A percentile compares a stretch with the other conserved stretches of the same genome.
Conservation (phyloP, 1,140 invertebrate genomes). For the Halictus rubicundus region DNA sequence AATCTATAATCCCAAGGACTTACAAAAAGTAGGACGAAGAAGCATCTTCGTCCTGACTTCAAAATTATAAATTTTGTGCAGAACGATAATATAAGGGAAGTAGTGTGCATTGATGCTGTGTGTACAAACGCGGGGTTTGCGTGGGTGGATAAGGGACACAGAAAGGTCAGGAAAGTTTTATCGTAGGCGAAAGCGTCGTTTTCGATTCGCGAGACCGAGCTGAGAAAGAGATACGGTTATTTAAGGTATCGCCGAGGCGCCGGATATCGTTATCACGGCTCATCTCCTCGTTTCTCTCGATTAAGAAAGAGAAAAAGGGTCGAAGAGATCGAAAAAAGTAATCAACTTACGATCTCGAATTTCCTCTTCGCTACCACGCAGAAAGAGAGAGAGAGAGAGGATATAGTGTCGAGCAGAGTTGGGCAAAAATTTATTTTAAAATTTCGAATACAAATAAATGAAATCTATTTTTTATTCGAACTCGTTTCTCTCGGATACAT, state of each 20-base stretch:
- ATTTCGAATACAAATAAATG: too few relatives aligned
- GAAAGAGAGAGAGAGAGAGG: too few relatives aligned
- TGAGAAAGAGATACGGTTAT: neutral
- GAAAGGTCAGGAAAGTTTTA: neutral
- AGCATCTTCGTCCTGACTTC: too few relatives aligned
- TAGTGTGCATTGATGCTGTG: too few relatives aligned
- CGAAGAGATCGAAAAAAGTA: conserved; percentile 1
- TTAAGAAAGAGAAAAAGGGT: conserved; percentile 13
- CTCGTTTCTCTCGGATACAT: too few relatives aligned
- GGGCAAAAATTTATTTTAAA: too few relatives aligned
- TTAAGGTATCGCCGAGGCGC: neutral
- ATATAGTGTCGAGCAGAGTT: conserved; percentile 12
- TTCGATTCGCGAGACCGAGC: neutral
- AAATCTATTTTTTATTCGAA: too few relatives aligned
- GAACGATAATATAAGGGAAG: too few relatives aligned
- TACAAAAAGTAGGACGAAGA: too few relatives aligned
- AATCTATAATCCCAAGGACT: too few relatives aligned
- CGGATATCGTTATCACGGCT: conserved; percentile 3
- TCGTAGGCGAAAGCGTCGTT: neutral
- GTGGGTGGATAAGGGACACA: neutral
- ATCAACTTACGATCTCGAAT: conserved; percentile 24
- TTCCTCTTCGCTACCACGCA: conserved; percentile 9
- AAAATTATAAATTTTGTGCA: too few relatives aligned
- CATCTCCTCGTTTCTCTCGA: conserved; percentile 3
- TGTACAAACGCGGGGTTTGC: too few relatives aligned